Conservation (phyloP, 2,113 vertebrate species). For the Hyperopisus bebe region DNA sequence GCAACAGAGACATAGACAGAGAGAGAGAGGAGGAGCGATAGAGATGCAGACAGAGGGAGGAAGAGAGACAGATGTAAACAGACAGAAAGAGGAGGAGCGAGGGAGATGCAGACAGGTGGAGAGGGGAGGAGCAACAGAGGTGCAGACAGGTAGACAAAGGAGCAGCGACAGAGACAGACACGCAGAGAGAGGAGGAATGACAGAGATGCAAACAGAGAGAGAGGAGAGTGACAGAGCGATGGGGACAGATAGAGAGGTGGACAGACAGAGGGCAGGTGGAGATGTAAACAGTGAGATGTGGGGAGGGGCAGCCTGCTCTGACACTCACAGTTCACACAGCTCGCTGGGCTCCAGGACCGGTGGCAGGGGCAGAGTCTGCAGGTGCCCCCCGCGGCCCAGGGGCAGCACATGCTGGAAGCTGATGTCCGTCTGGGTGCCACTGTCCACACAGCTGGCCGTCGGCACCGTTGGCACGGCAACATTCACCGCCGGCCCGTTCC, state of each 20-base stretch:
- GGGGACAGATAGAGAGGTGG: neutral
- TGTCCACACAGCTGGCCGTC: slow-evolving; percentile 71
- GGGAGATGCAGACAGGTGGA: neutral
- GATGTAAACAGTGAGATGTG: neutral
- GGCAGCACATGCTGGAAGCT: slow-evolving; percentile 85
- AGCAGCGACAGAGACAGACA: neutral
- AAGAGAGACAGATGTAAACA: neutral
- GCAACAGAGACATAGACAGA: neutral
- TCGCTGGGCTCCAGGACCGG: slow-evolving; percentile 73
- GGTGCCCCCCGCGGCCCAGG: slow-evolving; percentile 53
- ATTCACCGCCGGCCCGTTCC: neutral
- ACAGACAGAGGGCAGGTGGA: neutral
- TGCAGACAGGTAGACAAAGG: neutral
- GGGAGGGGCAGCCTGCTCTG: neutral
- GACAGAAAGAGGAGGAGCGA: neutral
- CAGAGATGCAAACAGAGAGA: neutral
- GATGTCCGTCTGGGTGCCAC: slow-evolving; percentile 86
- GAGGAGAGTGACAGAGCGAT: neutral
- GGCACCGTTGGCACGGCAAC: slow-evolving; percentile 46
- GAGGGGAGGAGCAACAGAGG: neutral
- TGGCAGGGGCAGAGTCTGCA: slow-evolving; percentile 63
- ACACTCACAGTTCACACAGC: slow-evolving; percentile 76
- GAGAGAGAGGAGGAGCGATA: neutral
- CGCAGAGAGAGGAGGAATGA: neutral
- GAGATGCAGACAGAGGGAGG: neutral